Conservation (phyloP, 1,140 invertebrate genomes). For the Tetragonula clypearis region DNA sequence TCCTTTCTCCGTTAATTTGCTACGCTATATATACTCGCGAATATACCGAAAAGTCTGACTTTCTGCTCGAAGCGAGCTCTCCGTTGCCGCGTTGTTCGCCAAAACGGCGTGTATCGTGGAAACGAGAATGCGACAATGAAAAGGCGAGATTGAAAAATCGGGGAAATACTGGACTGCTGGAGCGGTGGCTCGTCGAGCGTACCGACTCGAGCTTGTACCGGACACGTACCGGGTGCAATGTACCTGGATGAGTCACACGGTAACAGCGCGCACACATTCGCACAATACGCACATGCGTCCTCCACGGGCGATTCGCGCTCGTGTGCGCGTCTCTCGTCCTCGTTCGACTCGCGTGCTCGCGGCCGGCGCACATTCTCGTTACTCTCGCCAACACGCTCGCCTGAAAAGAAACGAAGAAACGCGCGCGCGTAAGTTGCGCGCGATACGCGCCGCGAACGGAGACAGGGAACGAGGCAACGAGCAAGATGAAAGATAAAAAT, state of each 20-base stretch:
- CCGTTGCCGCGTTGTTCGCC: too few species aligned
- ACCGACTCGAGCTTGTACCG: constrained; percentile 66
- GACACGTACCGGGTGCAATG: constrained; percentile 77
- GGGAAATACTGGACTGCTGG: constrained; percentile 66
- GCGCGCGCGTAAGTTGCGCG: constrained; percentile 12
- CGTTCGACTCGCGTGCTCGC: background rate
- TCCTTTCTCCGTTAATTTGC: too few species aligned
- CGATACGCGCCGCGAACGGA: constrained; percentile 23
- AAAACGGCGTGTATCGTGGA: background rate
- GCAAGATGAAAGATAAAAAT: constrained; percentile 76
- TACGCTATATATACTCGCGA: too few species aligned
- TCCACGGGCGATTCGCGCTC: constrained; percentile 28
- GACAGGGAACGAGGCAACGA: constrained; percentile 30
- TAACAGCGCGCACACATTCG: constrained; percentile 53
- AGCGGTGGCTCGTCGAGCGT: constrained; percentile 49
- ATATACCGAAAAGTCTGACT: too few species aligned
- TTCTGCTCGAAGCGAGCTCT: too few species aligned
- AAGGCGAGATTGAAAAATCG: constrained; percentile 33
- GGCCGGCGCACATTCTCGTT: constrained; percentile 8
- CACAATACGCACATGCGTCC: constrained; percentile 49
- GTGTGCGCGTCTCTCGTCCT: constrained; percentile 20
- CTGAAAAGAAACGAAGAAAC: constrained; percentile 23
- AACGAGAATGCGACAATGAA: background rate
- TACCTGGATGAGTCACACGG: constrained; percentile 76
- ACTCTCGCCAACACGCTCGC: background rate